Evolutionary conservation across 2,797 vertebrate genomes (phyloP), one percentile per base, ranked within the genome.

Genomic region (Catostomus latipinnis): DNA sequence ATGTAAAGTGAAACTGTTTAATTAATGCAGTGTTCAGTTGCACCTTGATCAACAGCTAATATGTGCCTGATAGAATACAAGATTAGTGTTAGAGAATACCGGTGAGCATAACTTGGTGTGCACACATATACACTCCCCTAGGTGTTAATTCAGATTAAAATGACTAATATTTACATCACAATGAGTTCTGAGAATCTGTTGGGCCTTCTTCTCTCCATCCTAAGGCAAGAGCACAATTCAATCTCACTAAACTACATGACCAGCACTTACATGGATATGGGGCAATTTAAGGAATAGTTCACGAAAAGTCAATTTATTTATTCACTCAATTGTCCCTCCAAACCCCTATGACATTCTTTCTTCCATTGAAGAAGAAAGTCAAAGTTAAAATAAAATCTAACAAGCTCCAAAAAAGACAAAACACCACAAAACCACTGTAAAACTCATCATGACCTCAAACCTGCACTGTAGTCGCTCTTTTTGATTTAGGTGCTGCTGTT

Each of bases 21-120:
- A 78, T 62, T 78, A 76, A 71, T 63, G 66, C 49, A 65, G 50
- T 69, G 57, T 81, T 81, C 67, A 70, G 10, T 45, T 61, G 49
- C 76, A 78, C 76, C 57, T 78, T 76, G 45, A 45, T 50, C 12
- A 1, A 74, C 22, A 22, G 22, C 22, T 22, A 22, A 22, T 22
- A 22, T 22, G 22, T 22, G 22, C 22, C 22, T 22, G 22, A 56
- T 9, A 74, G 46, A 34, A 57, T 43, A n/a, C n/a, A 46, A 76
- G 22, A 22, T 22, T 22, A 67, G 53, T 45, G 5, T 67, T 57
- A 16, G 3, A 76, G 74, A 61, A 66, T 56, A 75, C 7, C 0
- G 1, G 11, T 14, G 45, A 56, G 14, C 16, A 46, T 58, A 16
- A 5, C 5, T 10, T 53, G 9, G 74, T 60, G 54, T 60, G 45